These are phyloP conservation scores for Melanotus villosus DNA, from an alignment of 2,888 invertebrate genomes.

Conservation along the genomic window DNA sequence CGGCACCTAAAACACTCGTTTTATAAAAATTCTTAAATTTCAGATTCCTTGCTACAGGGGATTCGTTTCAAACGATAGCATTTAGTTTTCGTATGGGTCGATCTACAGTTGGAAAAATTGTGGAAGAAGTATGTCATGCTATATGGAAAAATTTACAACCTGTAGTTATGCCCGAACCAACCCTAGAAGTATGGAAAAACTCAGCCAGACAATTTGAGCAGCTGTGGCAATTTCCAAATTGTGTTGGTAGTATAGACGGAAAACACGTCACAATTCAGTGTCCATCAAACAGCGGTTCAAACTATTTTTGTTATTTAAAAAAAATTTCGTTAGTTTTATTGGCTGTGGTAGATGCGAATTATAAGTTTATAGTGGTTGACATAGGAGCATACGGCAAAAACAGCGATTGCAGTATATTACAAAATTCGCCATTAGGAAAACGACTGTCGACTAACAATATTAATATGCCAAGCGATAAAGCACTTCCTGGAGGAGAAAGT, in stretches of 20 bases:
- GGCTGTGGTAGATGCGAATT: constrained; percentile 8
- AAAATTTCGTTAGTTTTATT: constrained; percentile 3
- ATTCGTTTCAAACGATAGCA: too few species aligned
- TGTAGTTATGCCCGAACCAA: too few species aligned
- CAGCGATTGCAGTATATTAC: not conserved
- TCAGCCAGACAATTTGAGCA: too few species aligned
- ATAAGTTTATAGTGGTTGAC: constrained; percentile 18
- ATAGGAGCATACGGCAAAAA: constrained; percentile 12
- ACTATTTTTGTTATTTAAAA: constrained; percentile 12
- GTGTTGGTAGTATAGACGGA: too few species aligned
- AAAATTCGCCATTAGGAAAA: constrained; percentile 18
- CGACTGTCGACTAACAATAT: not conserved
- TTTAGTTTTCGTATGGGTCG: not conserved
- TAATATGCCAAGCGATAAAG: not conserved
- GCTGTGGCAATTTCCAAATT: too few species aligned
- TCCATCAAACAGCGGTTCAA: constrained; percentile 8
- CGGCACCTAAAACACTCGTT: too few species aligned
- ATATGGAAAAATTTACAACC: not conserved
- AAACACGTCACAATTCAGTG: not conserved
- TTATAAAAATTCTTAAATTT: too few species aligned
- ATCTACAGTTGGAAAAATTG: not conserved
- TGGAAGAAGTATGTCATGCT: not conserved
- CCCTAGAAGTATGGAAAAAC: too few species aligned
- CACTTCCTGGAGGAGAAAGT: not conserved
- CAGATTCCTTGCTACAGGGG: too few species aligned